Evolutionary conservation across 1,140 invertebrate species (phyloP).

Genomic region (Pogonomyrmex barbatus): DNA sequence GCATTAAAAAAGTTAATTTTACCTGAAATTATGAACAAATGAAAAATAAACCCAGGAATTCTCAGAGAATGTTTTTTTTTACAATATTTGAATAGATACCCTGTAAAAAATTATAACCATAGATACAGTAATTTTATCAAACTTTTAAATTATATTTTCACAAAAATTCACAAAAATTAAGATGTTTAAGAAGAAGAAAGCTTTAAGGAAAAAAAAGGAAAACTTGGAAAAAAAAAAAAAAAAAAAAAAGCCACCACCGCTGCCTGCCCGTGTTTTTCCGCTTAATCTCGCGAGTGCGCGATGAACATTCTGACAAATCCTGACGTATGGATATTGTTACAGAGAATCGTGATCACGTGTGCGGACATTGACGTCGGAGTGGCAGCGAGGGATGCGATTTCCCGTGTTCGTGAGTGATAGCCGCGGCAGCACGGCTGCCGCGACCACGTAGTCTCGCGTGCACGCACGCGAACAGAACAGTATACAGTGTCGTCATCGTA

Average conservation of each 20-base stretch:
- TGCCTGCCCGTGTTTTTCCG: background rate
- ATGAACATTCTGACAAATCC: background rate
- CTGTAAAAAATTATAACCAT: no score
- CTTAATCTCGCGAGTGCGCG: background rate
- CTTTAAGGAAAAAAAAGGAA: background rate
- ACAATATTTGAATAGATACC: no score
- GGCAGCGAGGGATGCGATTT: constrained; percentile 49
- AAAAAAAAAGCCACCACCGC: background rate
- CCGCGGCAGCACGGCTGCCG: constrained; percentile 33
- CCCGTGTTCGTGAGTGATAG: constrained; percentile 50
- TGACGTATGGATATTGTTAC: constrained; percentile 40
- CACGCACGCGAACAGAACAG: constrained; percentile 36
- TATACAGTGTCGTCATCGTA: constrained; percentile 30
- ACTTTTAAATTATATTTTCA: no score
- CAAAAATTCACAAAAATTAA: background rate
- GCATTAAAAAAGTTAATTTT: no score
- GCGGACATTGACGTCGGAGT: constrained; percentile 33
- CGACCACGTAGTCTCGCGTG: constrained; percentile 37
- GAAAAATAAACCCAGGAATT: no score
- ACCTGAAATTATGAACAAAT: no score
- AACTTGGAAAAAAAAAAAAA: no score
- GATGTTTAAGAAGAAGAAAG: background rate
- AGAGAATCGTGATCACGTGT: constrained; percentile 28
- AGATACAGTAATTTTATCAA: no score
- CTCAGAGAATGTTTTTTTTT: no score